Evolutionary conservation across 2,888 invertebrate species (phyloP).

Genomic region (Sylvicola fuscatus): DNA sequence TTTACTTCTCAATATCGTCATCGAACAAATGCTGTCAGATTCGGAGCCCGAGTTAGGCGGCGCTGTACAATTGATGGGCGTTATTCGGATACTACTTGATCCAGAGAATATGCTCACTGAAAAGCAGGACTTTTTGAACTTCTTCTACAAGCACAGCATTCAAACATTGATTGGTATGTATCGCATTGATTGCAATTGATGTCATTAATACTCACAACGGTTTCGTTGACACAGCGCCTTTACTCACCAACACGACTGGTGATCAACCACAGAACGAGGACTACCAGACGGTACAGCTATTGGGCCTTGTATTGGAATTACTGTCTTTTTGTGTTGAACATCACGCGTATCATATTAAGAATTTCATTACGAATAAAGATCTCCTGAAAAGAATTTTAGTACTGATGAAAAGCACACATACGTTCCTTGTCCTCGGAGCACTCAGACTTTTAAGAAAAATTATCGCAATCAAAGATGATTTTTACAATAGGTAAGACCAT

Average conservation of each 20-base stretch:
- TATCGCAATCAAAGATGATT: constrained; percentile 93
- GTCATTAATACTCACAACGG: constrained; percentile 5
- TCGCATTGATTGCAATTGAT: constrained; percentile 5
- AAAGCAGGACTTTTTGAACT: constrained; percentile 93
- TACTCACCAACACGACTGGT: constrained; percentile 78
- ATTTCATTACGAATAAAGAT: constrained; percentile 93
- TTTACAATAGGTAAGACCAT: constrained; percentile 71
- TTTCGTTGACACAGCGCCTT: constrained; percentile 47
- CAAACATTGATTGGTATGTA: constrained; percentile 73
- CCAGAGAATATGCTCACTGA: constrained; percentile 98
- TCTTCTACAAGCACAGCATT: constrained; percentile 98
- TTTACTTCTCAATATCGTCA: constrained; percentile 84
- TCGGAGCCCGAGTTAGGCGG: constrained; percentile 93
- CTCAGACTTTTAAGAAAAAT: constrained; percentile 94
- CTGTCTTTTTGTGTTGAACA: constrained; percentile 98
- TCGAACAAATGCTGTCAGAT: constrained; percentile 96
- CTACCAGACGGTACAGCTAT: constrained; percentile 87
- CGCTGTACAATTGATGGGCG: constrained; percentile 91
- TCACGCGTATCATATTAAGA: constrained; percentile 97
- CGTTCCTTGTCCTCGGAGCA: constrained; percentile 91
- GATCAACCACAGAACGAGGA: constrained; percentile 85
- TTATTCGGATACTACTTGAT: constrained; percentile 78
- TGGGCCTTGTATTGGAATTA: constrained; percentile 86
- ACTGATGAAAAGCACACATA: constrained; percentile 90
- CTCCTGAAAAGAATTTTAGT: constrained; percentile 86